Evolutionary conservation across 2,113 vertebrate species (phyloP), one percentile per base, ranked within the genome.

Genomic region (Xiphias gladius): DNA sequence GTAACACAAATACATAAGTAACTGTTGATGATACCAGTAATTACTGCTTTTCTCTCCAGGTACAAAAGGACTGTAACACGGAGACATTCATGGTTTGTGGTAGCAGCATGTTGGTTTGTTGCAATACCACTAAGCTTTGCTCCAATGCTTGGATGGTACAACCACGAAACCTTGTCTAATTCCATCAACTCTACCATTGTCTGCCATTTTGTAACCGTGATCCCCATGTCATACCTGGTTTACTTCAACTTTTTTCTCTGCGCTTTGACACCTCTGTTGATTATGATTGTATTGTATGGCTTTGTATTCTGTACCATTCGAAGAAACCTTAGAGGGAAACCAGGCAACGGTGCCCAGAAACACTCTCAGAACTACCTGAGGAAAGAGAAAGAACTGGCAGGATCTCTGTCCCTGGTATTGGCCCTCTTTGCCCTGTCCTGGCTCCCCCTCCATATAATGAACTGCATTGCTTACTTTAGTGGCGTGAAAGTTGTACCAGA

Each of bases 61-160:
- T 99, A 98, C 19, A 96, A 89, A 86, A 89, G 2, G 3, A 92
- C 96, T 62, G 93, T 94, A 3, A 96, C 93, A 1, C 89, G 90
- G 30, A 95, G 80, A 73, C 94, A 94, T 84, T 96, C 96, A 0
- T 93, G 93, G 94, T 7, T 94, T 57, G 94, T 88, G 0, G 95
- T 97, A 30, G 90, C 91, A 63, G 80, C 91, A 50, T 97, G 96
- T 88, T 98, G 97, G 97, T 13, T 95, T 1, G 1, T 95, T 70
- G 96, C 97, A 0, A 20, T 95, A 14, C 80, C 96, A 10, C 83
- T 93, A 3, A 97, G 97, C 41, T 72, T 97, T 35, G 19, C 90
- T 1, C 97, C 97, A 68, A 95, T 98, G 96, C 88, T 97, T 20
- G 96, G 97, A 52, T 98, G 97, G 97, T 89, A 94, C 91, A 52